phyloP scores from a whole-genome alignment of 1,140 invertebrate species.

The Trachymyrmex septentrionalis region DNA sequence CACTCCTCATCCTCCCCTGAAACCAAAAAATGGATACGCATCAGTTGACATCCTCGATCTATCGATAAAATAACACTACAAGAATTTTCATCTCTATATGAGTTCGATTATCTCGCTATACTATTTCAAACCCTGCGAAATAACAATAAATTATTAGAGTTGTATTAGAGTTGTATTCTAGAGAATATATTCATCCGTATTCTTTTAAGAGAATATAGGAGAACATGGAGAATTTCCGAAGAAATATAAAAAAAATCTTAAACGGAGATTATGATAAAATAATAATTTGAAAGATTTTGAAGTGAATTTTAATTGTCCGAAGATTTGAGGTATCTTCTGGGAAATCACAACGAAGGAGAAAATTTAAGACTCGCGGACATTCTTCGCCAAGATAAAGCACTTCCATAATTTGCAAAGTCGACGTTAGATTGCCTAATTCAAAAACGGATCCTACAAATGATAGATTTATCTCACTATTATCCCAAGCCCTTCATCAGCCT shows the following conservation, averaged over 20 bases:
- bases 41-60: background rate
- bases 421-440: background rate
- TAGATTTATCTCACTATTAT: background rate
- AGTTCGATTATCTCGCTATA: background rate
- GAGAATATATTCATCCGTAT: background rate
- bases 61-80: too few relatives aligned
- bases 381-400: background rate
- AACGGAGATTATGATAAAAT: background rate
- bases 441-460: background rate
- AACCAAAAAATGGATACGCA: conserved; percentile 56
- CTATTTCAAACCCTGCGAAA: background rate
- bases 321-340: background rate
- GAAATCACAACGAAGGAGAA: background rate
- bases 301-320: background rate
- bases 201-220: background rate
- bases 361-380: background rate
- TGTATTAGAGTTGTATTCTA: background rate
- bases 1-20: conserved; percentile 86
- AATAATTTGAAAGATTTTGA: background rate
- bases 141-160: background rate
- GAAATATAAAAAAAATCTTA: background rate
- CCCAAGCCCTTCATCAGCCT: background rate
- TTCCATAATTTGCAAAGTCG: background rate
- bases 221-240: background rate
- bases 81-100: background rate